Evolutionary conservation across 2,113 vertebrate genomes (phyloP).

Genomic region (Drymodes brunneopygia): DNA sequence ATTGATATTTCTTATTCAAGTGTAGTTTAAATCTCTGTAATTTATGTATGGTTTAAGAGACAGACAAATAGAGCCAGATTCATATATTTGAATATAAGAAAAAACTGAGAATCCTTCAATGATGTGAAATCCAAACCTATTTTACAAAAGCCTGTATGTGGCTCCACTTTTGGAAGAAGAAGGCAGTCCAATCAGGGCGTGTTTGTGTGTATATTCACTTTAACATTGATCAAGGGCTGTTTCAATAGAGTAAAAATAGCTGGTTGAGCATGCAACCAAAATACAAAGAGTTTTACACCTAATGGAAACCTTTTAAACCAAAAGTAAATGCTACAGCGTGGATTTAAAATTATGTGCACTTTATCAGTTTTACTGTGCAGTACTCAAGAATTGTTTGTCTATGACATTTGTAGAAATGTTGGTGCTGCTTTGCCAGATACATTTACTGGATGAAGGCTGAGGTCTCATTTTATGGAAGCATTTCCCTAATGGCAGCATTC

Average conservation of each 20-base stretch:
- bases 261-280: background rate
- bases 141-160: background rate
- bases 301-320: background rate
- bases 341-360: background rate
- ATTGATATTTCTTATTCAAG: background rate
- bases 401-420: background rate
- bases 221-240: background rate
- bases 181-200: accelerated
- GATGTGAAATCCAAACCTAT: background rate
- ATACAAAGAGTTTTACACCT: too few species aligned
- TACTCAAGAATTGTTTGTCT: background rate
- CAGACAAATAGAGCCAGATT: background rate
- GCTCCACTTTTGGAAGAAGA: background rate
- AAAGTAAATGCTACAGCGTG: background rate
- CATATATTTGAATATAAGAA: background rate
- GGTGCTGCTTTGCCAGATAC: background rate
- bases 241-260: background rate
- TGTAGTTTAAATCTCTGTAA: background rate
- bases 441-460: background rate
- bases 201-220: background rate
- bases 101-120: background rate
- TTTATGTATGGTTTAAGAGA: background rate
- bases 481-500: background rate
- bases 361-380: background rate
- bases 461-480: background rate